These are phyloP conservation scores for Drosophila sp. DNA, from an alignment of 1,140 invertebrate species.

Conservation along the genomic window DNA sequence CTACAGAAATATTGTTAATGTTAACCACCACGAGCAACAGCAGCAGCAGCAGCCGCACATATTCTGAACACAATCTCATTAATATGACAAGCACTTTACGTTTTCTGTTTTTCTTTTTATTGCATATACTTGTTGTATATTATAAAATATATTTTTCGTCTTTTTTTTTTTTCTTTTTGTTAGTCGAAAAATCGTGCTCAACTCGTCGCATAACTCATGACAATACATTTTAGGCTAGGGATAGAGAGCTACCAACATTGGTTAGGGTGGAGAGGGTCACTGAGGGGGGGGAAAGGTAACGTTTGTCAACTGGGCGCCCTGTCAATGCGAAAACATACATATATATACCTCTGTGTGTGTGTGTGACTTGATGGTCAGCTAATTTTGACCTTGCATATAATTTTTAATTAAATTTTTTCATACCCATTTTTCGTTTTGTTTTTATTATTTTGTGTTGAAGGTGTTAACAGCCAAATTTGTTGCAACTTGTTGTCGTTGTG, in stretches of 20 bases:
- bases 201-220: slow-evolving; percentile 14
- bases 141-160: background rate
- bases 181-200: slow-evolving; percentile 53
- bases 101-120: slow-evolving; percentile 14
- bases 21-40: no score
- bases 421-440: slow-evolving; percentile 4
- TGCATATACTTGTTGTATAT: background rate
- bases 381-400: slow-evolving; percentile 78
- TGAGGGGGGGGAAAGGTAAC: background rate
- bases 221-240: slow-evolving; percentile 23
- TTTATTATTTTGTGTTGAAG: slow-evolving; percentile 17
- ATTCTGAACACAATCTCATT: slow-evolving; percentile 66
- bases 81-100: slow-evolving; percentile 65
- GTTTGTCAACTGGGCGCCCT: slow-evolving; percentile 45
- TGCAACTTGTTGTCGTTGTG: background rate
- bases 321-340: slow-evolving; percentile 75
- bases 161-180: slow-evolving; percentile 39
- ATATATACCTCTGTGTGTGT: slow-evolving; percentile 9
- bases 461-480: slow-evolving; percentile 9
- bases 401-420: slow-evolving; percentile 72
- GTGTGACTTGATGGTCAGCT: slow-evolving; percentile 70
- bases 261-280: background rate
- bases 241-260: background rate
- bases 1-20: no score
- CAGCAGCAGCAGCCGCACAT: background rate